Evolutionary conservation across 2,113 vertebrate genomes (phyloP), one percentile per base, ranked within the genome.

Genomic region (Callionymus lyra): DNA sequence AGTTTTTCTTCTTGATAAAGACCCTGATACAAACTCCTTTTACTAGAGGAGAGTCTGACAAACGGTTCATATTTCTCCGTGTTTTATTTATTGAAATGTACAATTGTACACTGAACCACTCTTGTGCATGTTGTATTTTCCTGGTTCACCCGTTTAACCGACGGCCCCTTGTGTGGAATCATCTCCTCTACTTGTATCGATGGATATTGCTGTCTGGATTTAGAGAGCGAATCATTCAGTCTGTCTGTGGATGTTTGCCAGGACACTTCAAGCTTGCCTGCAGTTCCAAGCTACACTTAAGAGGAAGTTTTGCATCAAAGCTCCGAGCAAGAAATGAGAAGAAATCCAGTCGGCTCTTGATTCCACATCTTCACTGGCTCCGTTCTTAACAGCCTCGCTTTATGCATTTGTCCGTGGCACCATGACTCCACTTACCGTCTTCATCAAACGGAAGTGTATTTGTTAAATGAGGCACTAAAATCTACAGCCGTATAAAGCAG

Each of bases 221-320:
- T 65, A 51, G 57, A 55, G 17, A 42, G 51, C 44, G 52, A 59
- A 70, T 74, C 54, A 53, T 74, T 68, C 59, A n/a, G 65, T 56
- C 45, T 31, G 44, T 40, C 17, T 41, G 8, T 50, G 45, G 54
- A 59, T 51, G 34, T 70, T 47, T 63, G 49, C 63, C 63, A 48
- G 52, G 34, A 21, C 6, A 12, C 59, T 41, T 44, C 51, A 41
- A 46, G 50, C 48, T 50, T 37, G 50, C 38, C 21, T 27, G 21
- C 21, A 27, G 4, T 27, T 48, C 43, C 54, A 47, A 56, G 47
- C 12, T 0, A 42, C 44, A 6, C 44, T 6, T 4, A 33, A 43
- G 51, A 49, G 31, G 18, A 51, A 62, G 50, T 41, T 46, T 39
- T 51, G n/a, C 15, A 48, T 42, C 46, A 54, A 5, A 49, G 31